Evolutionary conservation across 2,888 invertebrate genomes (phyloP).

Genomic region (Pardosa pseudoannulata): DNA sequence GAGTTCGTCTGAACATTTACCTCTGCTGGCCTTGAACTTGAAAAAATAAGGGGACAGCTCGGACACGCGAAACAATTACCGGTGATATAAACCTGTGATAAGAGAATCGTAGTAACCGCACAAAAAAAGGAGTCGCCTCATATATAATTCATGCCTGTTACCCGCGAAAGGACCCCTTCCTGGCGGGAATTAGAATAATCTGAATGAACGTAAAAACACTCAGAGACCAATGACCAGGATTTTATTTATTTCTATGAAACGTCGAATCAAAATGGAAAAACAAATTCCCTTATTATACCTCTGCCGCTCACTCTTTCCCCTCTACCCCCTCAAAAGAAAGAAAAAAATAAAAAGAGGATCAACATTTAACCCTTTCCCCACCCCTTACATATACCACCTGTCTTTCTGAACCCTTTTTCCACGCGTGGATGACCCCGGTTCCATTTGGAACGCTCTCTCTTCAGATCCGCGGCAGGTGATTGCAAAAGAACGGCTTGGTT

Average conservation of each 20-base stretch:
- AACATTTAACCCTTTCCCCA: slow-evolving; percentile 14
- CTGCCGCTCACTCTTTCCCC: background rate
- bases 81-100: background rate
- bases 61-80: background rate
- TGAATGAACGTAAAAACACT: background rate
- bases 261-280: background rate
- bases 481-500: background rate
- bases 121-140: background rate
- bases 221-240: background rate
- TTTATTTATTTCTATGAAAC: background rate
- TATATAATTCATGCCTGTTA: background rate
- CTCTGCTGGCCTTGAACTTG: background rate
- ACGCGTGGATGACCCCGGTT: slow-evolving; percentile 10
- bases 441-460: background rate
- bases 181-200: background rate
- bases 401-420: background rate
- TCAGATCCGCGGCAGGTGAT: slow-evolving; percentile 6
- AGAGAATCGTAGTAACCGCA: background rate
- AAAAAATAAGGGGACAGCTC: background rate
- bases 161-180: background rate
- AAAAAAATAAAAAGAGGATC: background rate
- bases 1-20: no score
- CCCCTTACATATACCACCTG: slow-evolving; percentile 16
- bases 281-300: background rate
- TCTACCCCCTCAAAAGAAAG: no score